Conservation (phyloP, 2,797 vertebrate species). For the Oryzias sinensis region DNA sequence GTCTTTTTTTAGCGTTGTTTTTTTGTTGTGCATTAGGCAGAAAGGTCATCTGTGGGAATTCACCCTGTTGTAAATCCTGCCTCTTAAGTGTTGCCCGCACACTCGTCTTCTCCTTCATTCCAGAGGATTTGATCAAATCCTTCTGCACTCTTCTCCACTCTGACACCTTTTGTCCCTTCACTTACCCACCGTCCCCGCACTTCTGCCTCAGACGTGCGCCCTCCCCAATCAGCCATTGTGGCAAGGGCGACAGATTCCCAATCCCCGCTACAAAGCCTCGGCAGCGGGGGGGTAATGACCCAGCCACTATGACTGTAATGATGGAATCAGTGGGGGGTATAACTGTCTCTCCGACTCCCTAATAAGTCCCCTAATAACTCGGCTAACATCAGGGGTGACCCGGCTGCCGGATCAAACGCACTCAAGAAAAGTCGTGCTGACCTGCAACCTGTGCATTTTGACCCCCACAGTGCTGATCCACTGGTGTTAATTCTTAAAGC, state of each 20-base stretch:
- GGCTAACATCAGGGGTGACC: constrained; percentile 74
- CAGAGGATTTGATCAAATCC: constrained; percentile 66
- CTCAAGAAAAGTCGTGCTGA: constrained; percentile 39
- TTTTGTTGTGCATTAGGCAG: not conserved
- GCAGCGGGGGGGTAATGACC: constrained; percentile 72
- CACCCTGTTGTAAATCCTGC: constrained; percentile 30
- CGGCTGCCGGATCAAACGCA: constrained; percentile 64
- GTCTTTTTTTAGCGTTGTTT: not conserved
- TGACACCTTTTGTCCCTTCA: constrained; percentile 32
- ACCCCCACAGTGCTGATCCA: not conserved
- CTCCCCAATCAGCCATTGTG: constrained; percentile 29
- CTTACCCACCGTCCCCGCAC: constrained; percentile 27
- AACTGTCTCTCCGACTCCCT: constrained; percentile 62
- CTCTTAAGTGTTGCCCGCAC: constrained; percentile 11
- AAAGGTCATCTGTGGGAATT: constrained; percentile 47
- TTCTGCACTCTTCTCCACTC: constrained; percentile 25
- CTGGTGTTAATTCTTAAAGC: constrained; percentile 3
- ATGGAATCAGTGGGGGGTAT: constrained; percentile 73
- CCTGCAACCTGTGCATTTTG: constrained; percentile 3
- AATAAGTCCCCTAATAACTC: constrained; percentile 79
- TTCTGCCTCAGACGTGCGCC: constrained; percentile 27
- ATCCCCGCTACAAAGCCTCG: constrained; percentile 69
- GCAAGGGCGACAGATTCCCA: constrained; percentile 54
- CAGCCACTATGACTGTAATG: constrained; percentile 66
- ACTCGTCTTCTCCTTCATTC: constrained; percentile 31